Conservation (phyloP, 2,113 vertebrate genomes). For the Panthera leo region DNA sequence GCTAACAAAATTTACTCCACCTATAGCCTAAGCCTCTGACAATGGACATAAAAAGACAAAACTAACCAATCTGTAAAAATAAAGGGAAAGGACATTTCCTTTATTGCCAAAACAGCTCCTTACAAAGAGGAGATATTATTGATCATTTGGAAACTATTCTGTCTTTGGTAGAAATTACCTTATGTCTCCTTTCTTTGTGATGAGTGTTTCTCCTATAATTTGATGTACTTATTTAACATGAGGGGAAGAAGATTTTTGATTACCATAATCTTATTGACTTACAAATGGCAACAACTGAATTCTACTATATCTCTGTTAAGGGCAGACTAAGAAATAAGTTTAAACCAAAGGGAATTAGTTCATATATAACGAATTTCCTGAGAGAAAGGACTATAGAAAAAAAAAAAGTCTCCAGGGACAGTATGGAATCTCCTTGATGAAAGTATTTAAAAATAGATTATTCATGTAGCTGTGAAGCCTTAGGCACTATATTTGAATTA, state of each 20-base stretch:
- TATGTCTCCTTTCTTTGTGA: conserved; percentile 3
- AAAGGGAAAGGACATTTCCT: not conserved
- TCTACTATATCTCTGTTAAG: conserved; percentile 26
- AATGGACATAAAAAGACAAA: not conserved
- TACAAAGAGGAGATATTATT: not conserved
- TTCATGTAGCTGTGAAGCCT: conserved; percentile 7
- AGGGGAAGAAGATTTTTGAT: not conserved
- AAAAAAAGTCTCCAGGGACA: conserved; percentile 39
- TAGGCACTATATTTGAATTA: conserved; percentile 54
- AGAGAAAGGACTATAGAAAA: conserved; percentile 25
- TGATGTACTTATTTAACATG: not conserved
- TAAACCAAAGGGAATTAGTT: not conserved
- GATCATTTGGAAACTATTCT: not conserved
- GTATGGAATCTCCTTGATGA: conserved; percentile 40
- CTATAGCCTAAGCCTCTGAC: not conserved
- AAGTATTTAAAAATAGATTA: conserved; percentile 67
- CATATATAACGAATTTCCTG: conserved; percentile 32
- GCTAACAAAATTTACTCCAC: not conserved
- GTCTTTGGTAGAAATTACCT: conserved; percentile 34
- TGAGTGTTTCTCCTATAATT: not conserved
- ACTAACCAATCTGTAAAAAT: not conserved
- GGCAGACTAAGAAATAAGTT: not conserved
- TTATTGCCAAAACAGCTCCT: not conserved
- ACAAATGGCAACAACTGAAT: conserved; percentile 32
- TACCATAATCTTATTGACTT: not conserved